Evolutionary conservation across 2,888 invertebrate species (phyloP).

Genomic region (Hydrotaea cyrtoneurina): DNA sequence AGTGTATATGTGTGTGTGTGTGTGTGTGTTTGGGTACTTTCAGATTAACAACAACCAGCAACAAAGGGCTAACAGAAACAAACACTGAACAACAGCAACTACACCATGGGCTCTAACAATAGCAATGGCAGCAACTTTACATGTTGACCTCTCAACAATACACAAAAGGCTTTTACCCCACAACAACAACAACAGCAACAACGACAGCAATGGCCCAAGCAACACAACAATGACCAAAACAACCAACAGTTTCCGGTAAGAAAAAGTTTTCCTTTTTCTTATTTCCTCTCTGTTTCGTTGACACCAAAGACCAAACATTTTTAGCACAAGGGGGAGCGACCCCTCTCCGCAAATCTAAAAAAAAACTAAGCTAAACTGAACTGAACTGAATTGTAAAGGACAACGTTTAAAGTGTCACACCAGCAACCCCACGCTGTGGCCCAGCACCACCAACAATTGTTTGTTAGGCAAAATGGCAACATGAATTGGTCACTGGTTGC

Average conservation of each 20-base stretch:
- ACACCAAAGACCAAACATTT: background rate
- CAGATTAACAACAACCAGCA: background rate
- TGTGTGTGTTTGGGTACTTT: too few relatives aligned
- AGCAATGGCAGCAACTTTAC: conserved; percentile 11
- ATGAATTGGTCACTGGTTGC: conserved; percentile 13
- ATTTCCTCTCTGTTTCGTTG: background rate
- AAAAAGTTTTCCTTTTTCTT: conserved; percentile 33
- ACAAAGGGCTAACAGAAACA: conserved; percentile 22
- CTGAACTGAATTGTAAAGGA: too few relatives aligned
- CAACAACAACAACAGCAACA: background rate
- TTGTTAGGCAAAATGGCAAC: background rate
- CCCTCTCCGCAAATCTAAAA: too few relatives aligned
- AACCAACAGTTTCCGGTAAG: conserved; percentile 31
- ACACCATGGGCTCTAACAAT: background rate
- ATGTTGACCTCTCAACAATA: conserved; percentile 28
- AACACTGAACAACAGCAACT: background rate
- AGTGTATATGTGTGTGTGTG: background rate
- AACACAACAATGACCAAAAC: background rate
- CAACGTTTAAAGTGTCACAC: too few relatives aligned
- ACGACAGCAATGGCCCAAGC: background rate
- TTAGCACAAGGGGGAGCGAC: background rate
- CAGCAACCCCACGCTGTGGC: too few relatives aligned
- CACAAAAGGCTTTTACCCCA: conserved; percentile 17
- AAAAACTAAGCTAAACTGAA: too few relatives aligned
- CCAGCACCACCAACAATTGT: background rate